Conservation (phyloP, 2,888 invertebrate genomes). For the Pseudococcus viburni region DNA sequence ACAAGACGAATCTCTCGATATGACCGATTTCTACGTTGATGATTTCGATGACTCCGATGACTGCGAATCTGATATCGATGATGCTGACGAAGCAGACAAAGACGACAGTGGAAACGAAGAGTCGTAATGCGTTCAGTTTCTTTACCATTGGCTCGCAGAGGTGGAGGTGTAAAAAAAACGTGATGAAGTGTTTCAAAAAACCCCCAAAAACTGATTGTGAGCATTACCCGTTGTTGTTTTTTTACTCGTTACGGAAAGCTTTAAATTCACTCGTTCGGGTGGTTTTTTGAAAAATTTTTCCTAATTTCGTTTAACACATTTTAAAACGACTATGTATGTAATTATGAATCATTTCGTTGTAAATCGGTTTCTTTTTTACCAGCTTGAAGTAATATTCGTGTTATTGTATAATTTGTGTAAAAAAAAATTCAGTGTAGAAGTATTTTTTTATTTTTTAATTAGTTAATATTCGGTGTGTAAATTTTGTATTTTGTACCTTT, state of each 20-base stretch:
- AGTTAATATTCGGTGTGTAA: conserved; percentile 47
- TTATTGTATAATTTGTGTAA: conserved; percentile 56
- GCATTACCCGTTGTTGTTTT: background rate
- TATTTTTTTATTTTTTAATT: conserved; percentile 55
- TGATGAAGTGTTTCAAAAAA: conserved; percentile 32
- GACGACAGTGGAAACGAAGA: conserved; percentile 94
- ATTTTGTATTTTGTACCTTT: conserved; percentile 59
- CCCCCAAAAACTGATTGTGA: background rate
- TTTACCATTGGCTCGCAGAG: background rate
- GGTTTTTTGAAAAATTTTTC: background rate
- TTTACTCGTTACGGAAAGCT: background rate
- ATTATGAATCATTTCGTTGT: conserved; percentile 8
- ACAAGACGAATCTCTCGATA: conserved; percentile 86
- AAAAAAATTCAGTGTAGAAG: conserved; percentile 42
- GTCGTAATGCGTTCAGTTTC: conserved; percentile 78
- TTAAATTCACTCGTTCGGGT: conserved; percentile 11
- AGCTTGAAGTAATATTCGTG: conserved; percentile 16
- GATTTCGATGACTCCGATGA: conserved; percentile 85
- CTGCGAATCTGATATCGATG: conserved; percentile 79
- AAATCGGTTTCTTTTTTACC: conserved; percentile 23
- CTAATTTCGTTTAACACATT: background rate
- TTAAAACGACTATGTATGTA: background rate
- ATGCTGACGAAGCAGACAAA: conserved; percentile 82
- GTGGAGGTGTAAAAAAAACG: conserved; percentile 26
- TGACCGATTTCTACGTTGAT: conserved; percentile 97